Percentiles rank a stretch among this genome's conserved stretches.
phyloP scores from a whole-genome alignment of 2,113 vertebrate genomes.

The Orientallactaga bullata region DNA sequence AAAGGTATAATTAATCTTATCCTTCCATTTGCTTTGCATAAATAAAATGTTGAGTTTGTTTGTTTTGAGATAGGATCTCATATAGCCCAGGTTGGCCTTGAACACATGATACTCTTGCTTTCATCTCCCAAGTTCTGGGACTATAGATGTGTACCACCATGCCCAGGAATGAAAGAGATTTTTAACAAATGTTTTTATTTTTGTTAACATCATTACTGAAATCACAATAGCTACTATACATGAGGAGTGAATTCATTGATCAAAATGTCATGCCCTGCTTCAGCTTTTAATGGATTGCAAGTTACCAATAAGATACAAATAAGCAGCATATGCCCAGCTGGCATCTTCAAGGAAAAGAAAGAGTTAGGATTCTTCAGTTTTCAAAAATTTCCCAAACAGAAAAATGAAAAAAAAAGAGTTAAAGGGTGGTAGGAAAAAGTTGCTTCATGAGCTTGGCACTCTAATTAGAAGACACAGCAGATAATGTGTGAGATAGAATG shows the following conservation, averaged over 20 bases:
- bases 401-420: neutral
- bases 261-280: neutral
- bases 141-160: neutral
- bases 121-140: neutral
- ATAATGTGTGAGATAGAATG: conserved; percentile 1
- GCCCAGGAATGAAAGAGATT: neutral
- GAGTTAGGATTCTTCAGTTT: neutral
- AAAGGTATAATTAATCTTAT: conserved; percentile 60
- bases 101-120: neutral
- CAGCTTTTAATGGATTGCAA: neutral
- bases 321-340: neutral
- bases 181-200: conserved; percentile 61
- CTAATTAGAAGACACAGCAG: conserved; percentile 32
- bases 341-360: neutral
- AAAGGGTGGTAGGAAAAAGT: conserved; percentile 3
- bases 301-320: neutral
- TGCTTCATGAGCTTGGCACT: neutral
- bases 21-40: conserved; percentile 43
- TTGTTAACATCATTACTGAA: conserved; percentile 43
- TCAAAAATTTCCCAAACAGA: neutral
- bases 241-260: conserved; percentile 10
- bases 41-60: neutral
- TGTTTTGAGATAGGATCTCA: neutral
- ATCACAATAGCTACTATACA: neutral
- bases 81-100: neutral